Conservation (phyloP, 2,797 vertebrate genomes). For the Urophycis tenuis region DNA sequence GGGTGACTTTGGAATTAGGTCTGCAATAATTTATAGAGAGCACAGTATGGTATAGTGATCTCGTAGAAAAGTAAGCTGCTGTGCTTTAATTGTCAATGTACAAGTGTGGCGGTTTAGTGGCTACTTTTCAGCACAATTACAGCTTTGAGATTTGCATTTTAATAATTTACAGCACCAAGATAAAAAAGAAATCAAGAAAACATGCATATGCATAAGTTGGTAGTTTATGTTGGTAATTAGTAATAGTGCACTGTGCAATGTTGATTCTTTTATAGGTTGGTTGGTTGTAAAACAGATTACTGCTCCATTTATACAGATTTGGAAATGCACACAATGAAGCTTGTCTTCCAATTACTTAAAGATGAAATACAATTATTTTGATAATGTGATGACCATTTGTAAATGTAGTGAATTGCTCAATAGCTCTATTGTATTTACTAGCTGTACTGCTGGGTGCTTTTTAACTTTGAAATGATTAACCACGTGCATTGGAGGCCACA, state of each 20-base stretch:
- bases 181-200: not conserved
- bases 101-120: not conserved
- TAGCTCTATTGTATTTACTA: not conserved
- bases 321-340: not conserved
- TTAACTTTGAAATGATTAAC: not conserved
- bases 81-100: not conserved
- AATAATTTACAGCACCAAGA: not conserved
- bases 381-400: not conserved
- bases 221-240: slow-evolving; percentile 1
- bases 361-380: not conserved
- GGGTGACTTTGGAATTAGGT: slow-evolving; percentile 31
- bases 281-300: not conserved
- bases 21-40: slow-evolving; percentile 36
- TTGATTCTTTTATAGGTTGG: not conserved
- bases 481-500: not conserved
- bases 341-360: not conserved
- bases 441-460: not conserved
- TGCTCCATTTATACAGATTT: not conserved
- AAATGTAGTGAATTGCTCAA: not conserved
- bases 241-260: not conserved
- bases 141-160: not conserved
- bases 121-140: not conserved
- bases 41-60: not conserved
- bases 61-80: not conserved
- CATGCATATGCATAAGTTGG: not conserved